Evolutionary conservation across 2,797 vertebrate species (phyloP), one percentile per base, ranked within the genome.

Genomic region (Triplophysa yarkandensis): DNA sequence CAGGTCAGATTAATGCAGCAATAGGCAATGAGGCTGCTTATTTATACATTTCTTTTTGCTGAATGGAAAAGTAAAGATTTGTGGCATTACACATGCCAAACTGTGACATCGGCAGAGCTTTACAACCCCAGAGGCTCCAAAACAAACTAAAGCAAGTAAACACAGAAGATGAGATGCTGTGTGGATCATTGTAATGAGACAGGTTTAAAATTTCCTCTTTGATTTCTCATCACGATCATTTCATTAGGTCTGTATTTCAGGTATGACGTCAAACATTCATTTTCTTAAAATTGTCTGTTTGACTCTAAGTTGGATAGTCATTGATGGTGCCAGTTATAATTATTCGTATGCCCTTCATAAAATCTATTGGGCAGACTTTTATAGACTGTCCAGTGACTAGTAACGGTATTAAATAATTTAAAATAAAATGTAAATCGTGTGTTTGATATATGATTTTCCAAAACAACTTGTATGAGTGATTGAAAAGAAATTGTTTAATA

Each of bases 1-100:
- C 64, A 71, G 64, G 46, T 48, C 43, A 68, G 78, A 67, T 82
- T 76, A 78, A 36, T 50, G 66, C 43, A 78, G 61, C 23, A 62
- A 76, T 63, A 65, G 36, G 14, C 3, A 30, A 36, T 52, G 44
- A 16, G 28, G n/a, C 30, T 25, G 57, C 25, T 63, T 77, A 73
- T 68, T 77, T 63, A 71, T 74, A 58, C 44, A 43, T 58, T 72
- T 76, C 39, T 71, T 74, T 77, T 69, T 28, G 39, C 55, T 39
- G 46, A 75, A 76, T 46, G 70, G 68, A 61, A 63, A 21, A 50
- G 68, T 25, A 63, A 70, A 63, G 67, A 68, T 70, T 69, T 71
- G 61, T 25, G 14, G 65, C 36, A 34, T 76, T 65, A 71, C 52
- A 65, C 64, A 65, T 66, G 77, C 27, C 67, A 69, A 19, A 6